phyloP scores from a whole-genome alignment of 92 coral and sea anemone species.

The Galaxea fascicularis region DNA sequence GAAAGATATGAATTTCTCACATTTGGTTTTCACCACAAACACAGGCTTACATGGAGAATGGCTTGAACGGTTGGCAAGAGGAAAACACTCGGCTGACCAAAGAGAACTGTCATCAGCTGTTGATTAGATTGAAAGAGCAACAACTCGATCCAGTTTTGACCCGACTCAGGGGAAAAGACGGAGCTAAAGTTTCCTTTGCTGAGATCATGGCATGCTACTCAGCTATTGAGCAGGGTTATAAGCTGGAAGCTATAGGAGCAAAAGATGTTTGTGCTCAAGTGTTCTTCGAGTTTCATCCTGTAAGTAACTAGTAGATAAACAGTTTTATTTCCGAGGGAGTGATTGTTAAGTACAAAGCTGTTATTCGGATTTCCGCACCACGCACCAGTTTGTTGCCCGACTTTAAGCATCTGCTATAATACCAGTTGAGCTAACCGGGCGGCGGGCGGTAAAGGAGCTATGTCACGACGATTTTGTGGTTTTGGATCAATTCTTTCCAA shows the following conservation, averaged over 20 bases:
- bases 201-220: constrained; percentile 62
- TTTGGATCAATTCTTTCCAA: too few relatives aligned
- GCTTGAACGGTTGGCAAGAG: constrained; percentile 50
- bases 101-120: constrained; percentile 53
- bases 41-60: constrained; percentile 51
- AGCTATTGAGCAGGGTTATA: constrained; percentile 63
- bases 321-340: constrained; percentile 67
- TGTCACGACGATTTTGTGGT: too few relatives aligned
- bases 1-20: background rate
- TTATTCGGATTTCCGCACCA: too few relatives aligned
- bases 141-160: constrained; percentile 64
- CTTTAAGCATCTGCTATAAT: too few relatives aligned
- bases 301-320: constrained; percentile 34
- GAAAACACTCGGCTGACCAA: constrained; percentile 62
- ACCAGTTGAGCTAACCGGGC: too few relatives aligned
- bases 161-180: constrained; percentile 57
- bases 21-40: background rate
- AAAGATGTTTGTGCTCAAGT: constrained; percentile 70
- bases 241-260: constrained; percentile 63
- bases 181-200: constrained; percentile 50
- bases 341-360: constrained; percentile 62
- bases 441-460: too few relatives aligned
- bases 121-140: constrained; percentile 52
- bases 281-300: constrained; percentile 67
- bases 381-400: too few relatives aligned